These are phyloP conservation scores for Hermatobates lingyangjiaoensis DNA, from an alignment of 1,140 invertebrate genomes.

Conservation along the genomic window DNA sequence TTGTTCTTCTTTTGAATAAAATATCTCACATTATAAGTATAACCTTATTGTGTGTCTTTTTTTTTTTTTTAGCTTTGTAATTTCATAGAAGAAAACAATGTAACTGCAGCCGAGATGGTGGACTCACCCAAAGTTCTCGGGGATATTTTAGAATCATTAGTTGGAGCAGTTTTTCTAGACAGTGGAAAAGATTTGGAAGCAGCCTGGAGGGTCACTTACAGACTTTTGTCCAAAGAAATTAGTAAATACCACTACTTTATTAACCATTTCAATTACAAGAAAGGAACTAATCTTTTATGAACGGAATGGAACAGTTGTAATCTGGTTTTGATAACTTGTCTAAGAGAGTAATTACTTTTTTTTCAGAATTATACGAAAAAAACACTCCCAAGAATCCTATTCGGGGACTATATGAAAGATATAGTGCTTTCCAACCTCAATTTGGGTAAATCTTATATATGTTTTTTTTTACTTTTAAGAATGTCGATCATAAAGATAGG, in stretches of 20 bases:
- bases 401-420: background rate
- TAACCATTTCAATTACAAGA: background rate
- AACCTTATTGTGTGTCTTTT: background rate
- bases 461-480: background rate
- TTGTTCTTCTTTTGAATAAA: too few species aligned
- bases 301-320: background rate
- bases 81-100: conserved; percentile 45
- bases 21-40: too few species aligned
- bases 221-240: conserved; percentile 52
- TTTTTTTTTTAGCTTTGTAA: conserved; percentile 25
- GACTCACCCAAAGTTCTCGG: conserved; percentile 91
- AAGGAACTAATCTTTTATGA: background rate
- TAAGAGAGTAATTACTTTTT: background rate
- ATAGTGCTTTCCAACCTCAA: background rate
- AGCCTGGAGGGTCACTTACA: conserved; percentile 69
- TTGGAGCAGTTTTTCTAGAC: conserved; percentile 84
- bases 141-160: conserved; percentile 82
- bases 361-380: background rate
- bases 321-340: background rate
- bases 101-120: conserved; percentile 42
- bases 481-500: too few species aligned
- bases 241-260: conserved; percentile 19
- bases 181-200: conserved; percentile 49
- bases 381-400: background rate
- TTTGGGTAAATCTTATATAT: background rate